Evolutionary conservation across 2,797 vertebrate species (phyloP), one percentile per base, ranked within the genome.

Genomic region (Acanthurus lineatus): DNA sequence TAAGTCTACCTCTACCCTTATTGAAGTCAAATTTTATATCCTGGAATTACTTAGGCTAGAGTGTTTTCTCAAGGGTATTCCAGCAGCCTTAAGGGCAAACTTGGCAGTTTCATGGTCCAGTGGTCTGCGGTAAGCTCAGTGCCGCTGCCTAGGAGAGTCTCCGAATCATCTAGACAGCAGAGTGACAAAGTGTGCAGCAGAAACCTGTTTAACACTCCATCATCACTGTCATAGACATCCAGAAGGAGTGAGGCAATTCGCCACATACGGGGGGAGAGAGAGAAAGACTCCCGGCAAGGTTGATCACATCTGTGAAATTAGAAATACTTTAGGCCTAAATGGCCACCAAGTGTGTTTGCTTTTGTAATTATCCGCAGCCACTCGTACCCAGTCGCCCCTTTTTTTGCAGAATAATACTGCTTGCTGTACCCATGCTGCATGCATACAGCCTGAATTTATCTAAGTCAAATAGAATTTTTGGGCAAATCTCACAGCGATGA

Each of bases 281-380:
- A 83, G 73, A 76, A 60, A 87, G 76, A 88, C 77, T 83, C 78
- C 69, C 44, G 64, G 83, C 84, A 90, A 91, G 92, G 89, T 93
- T 93, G 91, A 91, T 92, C 92, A 88, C 92, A 85, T 89, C 91
- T 93, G 92, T 94, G 94, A 95, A 95, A 95, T 95, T 92, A 93
- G 91, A 91, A 93, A 92, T 89, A 89, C 86, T 93, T 86, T 85
- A 38, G 83, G 77, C 71, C 69, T 86, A 90, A 88, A 90, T 82
- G 87, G 83, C 85, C 86, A 86, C 82, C 79, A 73, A 90, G 85
- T 86, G 86, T 86, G 88, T 93, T 93, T 91, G 80, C 87, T 80
- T 91, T 90, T 89, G 90, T 89, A 92, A 92, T 93, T 86, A 92
- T 90, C 90, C 88, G 74, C 64, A 72, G 74, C 81, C 70, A 76